Evolutionary conservation across 2,797 vertebrate species (phyloP).

Genomic region (Lindbergichthys nudifrons): DNA sequence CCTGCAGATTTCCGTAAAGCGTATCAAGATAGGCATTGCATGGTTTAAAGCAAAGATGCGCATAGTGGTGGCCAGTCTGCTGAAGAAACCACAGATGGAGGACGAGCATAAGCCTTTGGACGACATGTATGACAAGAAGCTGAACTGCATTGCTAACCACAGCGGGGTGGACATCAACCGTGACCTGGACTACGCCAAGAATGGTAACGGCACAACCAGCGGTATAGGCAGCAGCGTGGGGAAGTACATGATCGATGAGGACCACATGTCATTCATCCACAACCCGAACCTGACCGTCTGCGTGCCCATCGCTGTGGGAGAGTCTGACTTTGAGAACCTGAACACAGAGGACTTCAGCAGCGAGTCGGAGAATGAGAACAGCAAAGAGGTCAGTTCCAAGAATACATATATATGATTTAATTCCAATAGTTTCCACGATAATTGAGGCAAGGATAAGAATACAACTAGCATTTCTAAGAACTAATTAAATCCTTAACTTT

Average conservation of each 20-base stretch:
- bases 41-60: conserved; percentile 90
- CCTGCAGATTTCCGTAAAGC: conserved; percentile 95
- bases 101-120: conserved; percentile 96
- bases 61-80: conserved; percentile 87
- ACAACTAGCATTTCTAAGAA: not conserved
- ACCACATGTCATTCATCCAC: conserved; percentile 99
- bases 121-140: conserved; percentile 94
- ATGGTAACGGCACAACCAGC: conserved; percentile 96
- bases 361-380: conserved; percentile 95
- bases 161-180: conserved; percentile 94
- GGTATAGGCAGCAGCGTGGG: conserved; percentile 98
- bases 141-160: conserved; percentile 96
- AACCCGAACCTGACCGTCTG: conserved; percentile 97
- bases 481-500: not conserved
- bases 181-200: conserved; percentile 94
- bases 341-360: conserved; percentile 99
- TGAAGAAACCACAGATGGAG: conserved; percentile 89
- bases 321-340: conserved; percentile 98
- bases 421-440: not conserved
- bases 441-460: not conserved
- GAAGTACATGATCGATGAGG: conserved; percentile 97
- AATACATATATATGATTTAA: not conserved
- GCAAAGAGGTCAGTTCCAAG: conserved; percentile 91
- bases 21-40: conserved; percentile 95
- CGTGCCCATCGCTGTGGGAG: conserved; percentile 96